Percentiles rank a stretch among this genome's conserved stretches.
phyloP scores from a whole-genome alignment of 2,113 vertebrate genomes.

The Cyanoramphus novaezelandiae region DNA sequence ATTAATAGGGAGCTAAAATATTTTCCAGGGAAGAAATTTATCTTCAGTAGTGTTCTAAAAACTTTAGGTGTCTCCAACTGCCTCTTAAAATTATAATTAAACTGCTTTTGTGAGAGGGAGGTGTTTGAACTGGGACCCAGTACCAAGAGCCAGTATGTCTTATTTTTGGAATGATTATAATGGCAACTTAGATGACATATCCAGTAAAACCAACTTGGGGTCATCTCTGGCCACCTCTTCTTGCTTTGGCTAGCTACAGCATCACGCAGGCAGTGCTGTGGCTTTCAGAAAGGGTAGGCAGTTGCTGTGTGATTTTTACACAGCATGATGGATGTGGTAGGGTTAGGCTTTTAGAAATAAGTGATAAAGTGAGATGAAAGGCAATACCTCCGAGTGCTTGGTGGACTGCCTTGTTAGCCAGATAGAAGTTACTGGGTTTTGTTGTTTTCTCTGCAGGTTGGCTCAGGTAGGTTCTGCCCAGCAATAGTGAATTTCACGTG shows the following conservation, averaged over 20 bases:
- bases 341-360: background rate
- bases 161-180: background rate
- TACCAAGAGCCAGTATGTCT: background rate
- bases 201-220: background rate
- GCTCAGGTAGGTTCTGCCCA: conserved; percentile 15
- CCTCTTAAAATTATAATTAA: background rate
- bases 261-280: accelerated
- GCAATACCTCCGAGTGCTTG: background rate
- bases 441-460: conserved; percentile 15
- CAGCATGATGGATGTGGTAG: accelerated
- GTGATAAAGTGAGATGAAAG: background rate
- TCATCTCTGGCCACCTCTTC: background rate
- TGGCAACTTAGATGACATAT: background rate
- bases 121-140: background rate
- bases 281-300: background rate
- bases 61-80: background rate
- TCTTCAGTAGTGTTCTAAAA: background rate
- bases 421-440: background rate
- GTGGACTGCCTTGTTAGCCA: background rate
- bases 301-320: background rate
- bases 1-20: background rate
- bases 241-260: background rate
- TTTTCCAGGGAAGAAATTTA: background rate
- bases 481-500: conserved; percentile 41
- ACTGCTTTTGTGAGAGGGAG: background rate